Conservation (phyloP, 2,797 vertebrate genomes). For the Amniataba percoides region DNA sequence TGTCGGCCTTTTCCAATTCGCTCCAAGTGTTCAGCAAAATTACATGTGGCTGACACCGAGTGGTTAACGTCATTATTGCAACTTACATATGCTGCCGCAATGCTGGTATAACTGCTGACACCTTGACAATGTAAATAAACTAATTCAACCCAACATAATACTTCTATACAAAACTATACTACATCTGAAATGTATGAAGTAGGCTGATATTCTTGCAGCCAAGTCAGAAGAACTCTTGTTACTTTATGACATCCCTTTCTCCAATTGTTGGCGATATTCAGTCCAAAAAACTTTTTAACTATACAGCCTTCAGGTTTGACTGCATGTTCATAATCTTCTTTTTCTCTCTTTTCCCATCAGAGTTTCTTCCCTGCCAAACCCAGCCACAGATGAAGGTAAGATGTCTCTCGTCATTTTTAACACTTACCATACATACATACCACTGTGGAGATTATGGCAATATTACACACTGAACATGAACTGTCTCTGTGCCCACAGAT, state of each 20-base stretch:
- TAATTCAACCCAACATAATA: background rate
- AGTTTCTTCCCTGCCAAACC: constrained; percentile 15
- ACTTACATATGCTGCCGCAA: background rate
- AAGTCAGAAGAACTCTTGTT: background rate
- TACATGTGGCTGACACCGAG: constrained; percentile 19
- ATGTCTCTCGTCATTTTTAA: background rate
- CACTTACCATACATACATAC: background rate
- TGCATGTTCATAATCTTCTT: background rate
- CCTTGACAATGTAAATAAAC: background rate
- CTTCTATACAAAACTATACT: background rate
- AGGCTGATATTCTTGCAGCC: background rate
- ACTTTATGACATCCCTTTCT: background rate
- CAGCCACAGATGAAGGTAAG: constrained; percentile 13
- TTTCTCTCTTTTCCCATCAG: constrained; percentile 22
- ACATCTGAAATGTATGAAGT: background rate
- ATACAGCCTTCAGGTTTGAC: background rate
- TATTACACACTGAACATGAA: background rate
- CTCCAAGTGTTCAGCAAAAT: background rate
- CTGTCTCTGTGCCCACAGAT: constrained; percentile 41
- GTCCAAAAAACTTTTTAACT: background rate
- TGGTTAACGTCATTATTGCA: constrained; percentile 23
- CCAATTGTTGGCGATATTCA: background rate
- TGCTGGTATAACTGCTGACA: background rate
- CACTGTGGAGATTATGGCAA: too few species aligned
- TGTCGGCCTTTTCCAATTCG: background rate